These are phyloP conservation scores for Clarias laeviceps DNA, from an alignment of 2,797 vertebrate species.

Conservation along the genomic window DNA sequence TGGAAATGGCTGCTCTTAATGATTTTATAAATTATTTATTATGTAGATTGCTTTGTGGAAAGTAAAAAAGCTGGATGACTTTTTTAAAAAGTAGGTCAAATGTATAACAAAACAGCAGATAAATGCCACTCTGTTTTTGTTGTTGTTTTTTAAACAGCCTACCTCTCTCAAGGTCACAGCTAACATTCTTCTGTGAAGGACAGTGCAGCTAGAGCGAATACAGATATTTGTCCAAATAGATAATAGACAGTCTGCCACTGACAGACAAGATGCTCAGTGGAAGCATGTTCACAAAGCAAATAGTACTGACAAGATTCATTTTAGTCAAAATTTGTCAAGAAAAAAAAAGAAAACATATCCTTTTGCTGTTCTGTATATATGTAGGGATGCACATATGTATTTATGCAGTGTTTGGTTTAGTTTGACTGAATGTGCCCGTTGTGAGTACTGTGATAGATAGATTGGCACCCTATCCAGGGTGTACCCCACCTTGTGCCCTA, in stretches of 20 bases:
- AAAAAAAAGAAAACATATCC: neutral
- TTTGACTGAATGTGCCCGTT: too few species aligned
- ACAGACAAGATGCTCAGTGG: neutral
- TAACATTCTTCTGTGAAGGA: constrained; percentile 4
- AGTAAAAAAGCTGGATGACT: constrained; percentile 41
- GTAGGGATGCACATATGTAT: neutral
- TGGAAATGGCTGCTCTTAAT: constrained; percentile 60
- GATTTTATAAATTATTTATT: constrained; percentile 15
- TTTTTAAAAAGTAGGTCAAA: constrained; percentile 51
- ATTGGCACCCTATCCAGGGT: too few species aligned
- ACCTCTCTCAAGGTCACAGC: constrained; percentile 54
- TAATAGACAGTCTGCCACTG: neutral
- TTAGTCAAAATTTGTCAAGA: neutral
- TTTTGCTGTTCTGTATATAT: neutral
- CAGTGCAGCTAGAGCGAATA: neutral
- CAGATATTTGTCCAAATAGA: neutral
- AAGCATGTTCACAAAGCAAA: neutral
- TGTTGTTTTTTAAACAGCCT: constrained; percentile 34
- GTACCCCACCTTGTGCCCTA: too few species aligned
- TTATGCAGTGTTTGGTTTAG: neutral
- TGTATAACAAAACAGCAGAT: constrained; percentile 64
- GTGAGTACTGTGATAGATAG: too few species aligned
- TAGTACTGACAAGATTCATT: neutral
- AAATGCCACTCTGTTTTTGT: constrained; percentile 57
- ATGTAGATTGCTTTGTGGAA: constrained; percentile 53